Conservation (phyloP, 2,113 vertebrate species). For the Natator depressus region DNA sequence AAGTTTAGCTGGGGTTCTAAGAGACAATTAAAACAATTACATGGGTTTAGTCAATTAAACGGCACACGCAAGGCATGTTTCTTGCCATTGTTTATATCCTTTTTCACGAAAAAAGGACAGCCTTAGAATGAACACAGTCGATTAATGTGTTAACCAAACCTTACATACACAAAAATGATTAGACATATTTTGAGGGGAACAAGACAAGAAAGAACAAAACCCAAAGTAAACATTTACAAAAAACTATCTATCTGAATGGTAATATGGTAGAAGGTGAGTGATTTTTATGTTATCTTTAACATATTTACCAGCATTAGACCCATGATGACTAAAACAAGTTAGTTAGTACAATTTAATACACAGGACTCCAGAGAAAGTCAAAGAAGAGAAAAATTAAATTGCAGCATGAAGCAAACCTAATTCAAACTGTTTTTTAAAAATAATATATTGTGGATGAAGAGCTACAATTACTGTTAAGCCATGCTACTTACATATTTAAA, state of each 20-base stretch:
- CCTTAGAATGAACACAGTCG: conserved; percentile 42
- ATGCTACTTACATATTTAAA: conserved; percentile 27
- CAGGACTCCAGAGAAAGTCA: conserved; percentile 37
- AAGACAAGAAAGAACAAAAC: conserved; percentile 44
- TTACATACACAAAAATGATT: conserved; percentile 63
- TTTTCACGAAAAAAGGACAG: conserved; percentile 66
- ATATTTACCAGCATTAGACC: conserved; percentile 58
- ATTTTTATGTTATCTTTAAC: conserved; percentile 39
- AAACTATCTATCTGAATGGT: conserved; percentile 49
- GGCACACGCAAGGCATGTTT: conserved; percentile 49
- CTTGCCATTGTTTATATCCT: conserved; percentile 73
- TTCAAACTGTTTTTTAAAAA: conserved; percentile 28
- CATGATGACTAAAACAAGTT: conserved; percentile 67
- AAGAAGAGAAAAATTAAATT: conserved; percentile 34
- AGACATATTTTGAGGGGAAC: conserved; percentile 49
- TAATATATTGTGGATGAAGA: conserved; percentile 17
- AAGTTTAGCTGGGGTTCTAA: conserved; percentile 19
- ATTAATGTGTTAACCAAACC: conserved; percentile 71
- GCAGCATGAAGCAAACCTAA: conserved; percentile 18
- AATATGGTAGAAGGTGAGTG: conserved; percentile 52
- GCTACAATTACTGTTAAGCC: conserved; percentile 13
- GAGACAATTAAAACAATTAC: conserved; percentile 29
- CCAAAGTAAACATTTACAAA: conserved; percentile 48
- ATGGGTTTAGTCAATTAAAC: conserved; percentile 8
- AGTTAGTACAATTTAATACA: conserved; percentile 62